Evolutionary conservation across 1,140 invertebrate genomes (phyloP).

Genomic region (Nixonia krombeini): DNA sequence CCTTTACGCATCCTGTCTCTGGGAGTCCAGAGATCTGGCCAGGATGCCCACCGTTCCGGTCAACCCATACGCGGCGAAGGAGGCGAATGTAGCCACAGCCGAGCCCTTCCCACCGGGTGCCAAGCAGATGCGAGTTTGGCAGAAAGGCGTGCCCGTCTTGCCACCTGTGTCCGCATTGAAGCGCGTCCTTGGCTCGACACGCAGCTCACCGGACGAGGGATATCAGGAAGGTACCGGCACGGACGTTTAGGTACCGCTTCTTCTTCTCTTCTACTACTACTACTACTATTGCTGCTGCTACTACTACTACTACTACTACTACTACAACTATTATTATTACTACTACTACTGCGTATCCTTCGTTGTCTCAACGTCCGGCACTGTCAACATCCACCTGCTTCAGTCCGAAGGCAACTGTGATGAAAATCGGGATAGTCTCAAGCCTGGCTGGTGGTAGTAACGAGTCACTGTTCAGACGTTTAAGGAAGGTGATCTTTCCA

Average conservation of each 20-base stretch:
- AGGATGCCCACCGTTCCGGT: constrained; percentile 38
- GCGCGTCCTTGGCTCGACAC: constrained; percentile 81
- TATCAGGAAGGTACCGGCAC: constrained; percentile 93
- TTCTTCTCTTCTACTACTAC: neutral
- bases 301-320: no score
- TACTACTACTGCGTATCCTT: constrained; percentile 36
- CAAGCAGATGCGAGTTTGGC: constrained; percentile 87
- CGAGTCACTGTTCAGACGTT: constrained; percentile 31
- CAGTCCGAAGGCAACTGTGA: constrained; percentile 36
- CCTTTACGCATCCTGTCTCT: constrained; percentile 77
- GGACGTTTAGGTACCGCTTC: constrained; percentile 80
- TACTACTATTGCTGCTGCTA: no score
- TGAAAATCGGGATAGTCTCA: constrained; percentile 24
- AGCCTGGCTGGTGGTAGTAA: constrained; percentile 58
- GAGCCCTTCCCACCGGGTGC: constrained; percentile 72
- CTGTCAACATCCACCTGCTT: constrained; percentile 23
- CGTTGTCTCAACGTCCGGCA: constrained; percentile 63
- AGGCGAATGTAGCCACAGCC: constrained; percentile 75
- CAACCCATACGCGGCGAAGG: constrained; percentile 81
- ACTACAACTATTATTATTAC: no score
- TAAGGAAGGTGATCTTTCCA: constrained; percentile 23
- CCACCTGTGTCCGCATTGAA: constrained; percentile 86
- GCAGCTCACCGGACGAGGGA: constrained; percentile 90
- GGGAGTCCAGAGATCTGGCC: constrained; percentile 66
- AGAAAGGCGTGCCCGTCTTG: constrained; percentile 85